Evolutionary conservation across 2,888 invertebrate genomes (phyloP), one percentile per base, ranked within the genome.

Genomic region (Amphipyra berbera): DNA sequence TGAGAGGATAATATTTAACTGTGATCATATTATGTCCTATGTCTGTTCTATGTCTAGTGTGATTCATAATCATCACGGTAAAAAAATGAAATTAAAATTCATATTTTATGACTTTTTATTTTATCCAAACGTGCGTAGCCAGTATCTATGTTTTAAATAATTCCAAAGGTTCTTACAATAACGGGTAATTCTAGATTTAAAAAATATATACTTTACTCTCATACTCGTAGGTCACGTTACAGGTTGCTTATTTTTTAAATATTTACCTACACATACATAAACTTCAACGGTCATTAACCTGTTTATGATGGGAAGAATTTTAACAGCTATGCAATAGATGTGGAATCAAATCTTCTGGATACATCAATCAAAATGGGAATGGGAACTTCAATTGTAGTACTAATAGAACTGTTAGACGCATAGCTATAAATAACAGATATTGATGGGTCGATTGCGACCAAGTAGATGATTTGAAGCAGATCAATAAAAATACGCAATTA

Each of bases 401-500:
- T 64, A 73, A 76, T 73, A 62, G 61, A 76, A 62, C 57, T 73
- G 58, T 74, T 70, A 68, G 37, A 61, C 33, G 47, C 27, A 35
- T 12, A 50, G 41, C 40, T 13, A 70, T 77, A 73, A 75, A 77
- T 69, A 68, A 75, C 56, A 58, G 48, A 57, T 63, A 27, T 59
- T 72, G 57, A 60, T 60, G 63, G 67, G 55, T 50, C 54, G 35
- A 69, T 66, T 67, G 57, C 69, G 41, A 62, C 41, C 59, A 63
- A 68, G 53, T 62, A 62, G 52, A 65, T 55, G 53, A 61, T 48
- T 64, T 52, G 45, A 59, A 61, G 54, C 52, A 61, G 61, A 53
- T 61, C 74, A 77, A 73, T 77, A 73, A 75, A 73, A 67, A 61
- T 52, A 62, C 57, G 63, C 68, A 76, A 76, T 76, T 74, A 74